phyloP scores from a whole-genome alignment of 2,113 vertebrate genomes.

The Nanorana parkeri region DNA sequence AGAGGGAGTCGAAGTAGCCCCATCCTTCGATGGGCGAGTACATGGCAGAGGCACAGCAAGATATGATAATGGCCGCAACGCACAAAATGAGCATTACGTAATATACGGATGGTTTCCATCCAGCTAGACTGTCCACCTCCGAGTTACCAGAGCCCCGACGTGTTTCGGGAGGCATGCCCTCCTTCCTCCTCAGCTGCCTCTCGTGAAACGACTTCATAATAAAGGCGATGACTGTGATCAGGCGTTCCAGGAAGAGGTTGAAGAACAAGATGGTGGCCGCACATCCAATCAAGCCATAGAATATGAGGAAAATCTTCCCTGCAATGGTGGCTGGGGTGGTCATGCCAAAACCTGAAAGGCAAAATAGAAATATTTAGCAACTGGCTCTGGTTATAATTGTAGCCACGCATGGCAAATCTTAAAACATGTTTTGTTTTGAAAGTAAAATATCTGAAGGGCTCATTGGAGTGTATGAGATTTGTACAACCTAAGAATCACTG shows the following conservation, averaged over 20 bases:
- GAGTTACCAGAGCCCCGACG: slow-evolving; percentile 59
- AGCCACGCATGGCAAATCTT: too few species aligned
- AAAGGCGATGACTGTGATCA: slow-evolving; percentile 90
- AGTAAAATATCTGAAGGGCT: neutral
- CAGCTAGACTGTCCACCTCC: slow-evolving; percentile 69
- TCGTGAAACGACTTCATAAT: slow-evolving; percentile 86
- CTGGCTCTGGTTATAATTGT: neutral
- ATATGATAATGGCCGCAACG: slow-evolving; percentile 84
- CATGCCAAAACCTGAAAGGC: slow-evolving; percentile 92
- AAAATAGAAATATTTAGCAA: slow-evolving; percentile 59
- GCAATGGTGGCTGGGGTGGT: slow-evolving; percentile 89
- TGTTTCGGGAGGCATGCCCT: slow-evolving; percentile 68
- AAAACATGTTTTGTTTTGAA: neutral
- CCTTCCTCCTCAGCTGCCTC: slow-evolving; percentile 79
- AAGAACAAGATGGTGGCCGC: slow-evolving; percentile 96
- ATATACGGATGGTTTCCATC: slow-evolving; percentile 98
- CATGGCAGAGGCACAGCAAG: slow-evolving; percentile 93
- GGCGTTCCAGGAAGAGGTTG: slow-evolving; percentile 95
- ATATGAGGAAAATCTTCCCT: slow-evolving; percentile 95
- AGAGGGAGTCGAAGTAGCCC: slow-evolving; percentile 94
- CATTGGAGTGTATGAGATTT: too few species aligned
- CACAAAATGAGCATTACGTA: slow-evolving; percentile 94
- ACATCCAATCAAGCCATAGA: slow-evolving; percentile 93
- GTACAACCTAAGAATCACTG: too few species aligned
- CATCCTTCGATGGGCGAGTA: slow-evolving; percentile 90